phyloP scores from a whole-genome alignment of 92 coral and sea anemone genomes.

The Desmophyllum pertusum region DNA sequence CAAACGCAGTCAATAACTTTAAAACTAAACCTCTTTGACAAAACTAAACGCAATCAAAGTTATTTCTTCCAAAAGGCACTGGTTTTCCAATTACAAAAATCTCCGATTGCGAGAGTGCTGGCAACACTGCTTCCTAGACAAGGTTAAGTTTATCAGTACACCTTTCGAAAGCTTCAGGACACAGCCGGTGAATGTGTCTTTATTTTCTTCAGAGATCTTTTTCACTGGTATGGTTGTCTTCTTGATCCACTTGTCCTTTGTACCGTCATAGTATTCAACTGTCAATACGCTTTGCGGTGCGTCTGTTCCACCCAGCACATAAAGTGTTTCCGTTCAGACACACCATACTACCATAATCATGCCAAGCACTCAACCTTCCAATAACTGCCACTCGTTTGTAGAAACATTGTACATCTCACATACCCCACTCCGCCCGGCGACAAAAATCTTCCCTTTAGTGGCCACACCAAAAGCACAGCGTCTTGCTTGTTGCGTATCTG shows the following conservation, averaged over 20 bases:
- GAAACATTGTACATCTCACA: conserved; percentile 4
- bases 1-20: too few species aligned
- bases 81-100: background rate
- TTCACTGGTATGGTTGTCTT: conserved; percentile 25
- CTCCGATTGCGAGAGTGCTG: background rate
- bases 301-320: background rate
- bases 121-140: background rate
- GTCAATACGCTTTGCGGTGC: background rate
- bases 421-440: background rate
- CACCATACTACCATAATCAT: background rate
- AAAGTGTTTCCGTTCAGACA: background rate
- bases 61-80: too few species aligned
- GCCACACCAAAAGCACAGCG: background rate
- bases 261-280: conserved; percentile 23
- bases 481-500: background rate
- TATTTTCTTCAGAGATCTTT: background rate
- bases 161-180: conserved; percentile 10
- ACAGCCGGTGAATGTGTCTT: background rate
- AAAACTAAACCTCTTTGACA: too few species aligned
- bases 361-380: background rate
- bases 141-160: background rate
- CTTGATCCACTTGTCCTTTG: conserved; percentile 15
- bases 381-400: background rate
- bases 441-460: background rate
- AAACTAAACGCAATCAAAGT: too few species aligned